Percentiles rank a stretch among this genome's conserved stretches.
Evolutionary conservation across 2,113 vertebrate species (phyloP).

Genomic region (Aspidoscelis tigris): DNA sequence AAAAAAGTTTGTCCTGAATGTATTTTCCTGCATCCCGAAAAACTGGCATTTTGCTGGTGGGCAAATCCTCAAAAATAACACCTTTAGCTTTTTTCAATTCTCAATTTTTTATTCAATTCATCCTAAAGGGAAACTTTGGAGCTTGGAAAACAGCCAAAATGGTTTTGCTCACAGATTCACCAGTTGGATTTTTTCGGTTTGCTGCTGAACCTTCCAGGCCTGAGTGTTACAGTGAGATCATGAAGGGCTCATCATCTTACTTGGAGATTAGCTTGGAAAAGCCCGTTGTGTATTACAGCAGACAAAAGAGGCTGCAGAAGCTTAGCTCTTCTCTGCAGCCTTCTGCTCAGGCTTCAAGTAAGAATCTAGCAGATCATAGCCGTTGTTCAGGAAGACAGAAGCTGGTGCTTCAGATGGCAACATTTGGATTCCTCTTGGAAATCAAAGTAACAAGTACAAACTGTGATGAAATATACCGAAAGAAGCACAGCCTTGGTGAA

Average conservation of each 20-base stretch:
- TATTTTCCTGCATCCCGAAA: background rate
- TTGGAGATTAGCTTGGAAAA: background rate
- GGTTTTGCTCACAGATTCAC: background rate
- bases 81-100: background rate
- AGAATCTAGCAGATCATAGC: background rate
- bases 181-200: background rate
- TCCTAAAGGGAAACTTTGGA: background rate
- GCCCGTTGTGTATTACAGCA: background rate
- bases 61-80: background rate
- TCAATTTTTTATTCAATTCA: background rate
- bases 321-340: background rate
- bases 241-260: background rate
- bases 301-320: background rate
- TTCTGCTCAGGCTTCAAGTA: background rate
- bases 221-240: background rate
- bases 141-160: background rate
- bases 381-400: background rate
- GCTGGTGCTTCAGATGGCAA: background rate
- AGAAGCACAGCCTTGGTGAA: rapidly evolving
- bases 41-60: background rate
- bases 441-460: background rate
- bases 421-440: background rate
- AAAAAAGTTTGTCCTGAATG: background rate
- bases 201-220: background rate
- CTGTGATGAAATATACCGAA: background rate